phyloP scores from a whole-genome alignment of 2,797 vertebrate species.

The Tinamus major region DNA sequence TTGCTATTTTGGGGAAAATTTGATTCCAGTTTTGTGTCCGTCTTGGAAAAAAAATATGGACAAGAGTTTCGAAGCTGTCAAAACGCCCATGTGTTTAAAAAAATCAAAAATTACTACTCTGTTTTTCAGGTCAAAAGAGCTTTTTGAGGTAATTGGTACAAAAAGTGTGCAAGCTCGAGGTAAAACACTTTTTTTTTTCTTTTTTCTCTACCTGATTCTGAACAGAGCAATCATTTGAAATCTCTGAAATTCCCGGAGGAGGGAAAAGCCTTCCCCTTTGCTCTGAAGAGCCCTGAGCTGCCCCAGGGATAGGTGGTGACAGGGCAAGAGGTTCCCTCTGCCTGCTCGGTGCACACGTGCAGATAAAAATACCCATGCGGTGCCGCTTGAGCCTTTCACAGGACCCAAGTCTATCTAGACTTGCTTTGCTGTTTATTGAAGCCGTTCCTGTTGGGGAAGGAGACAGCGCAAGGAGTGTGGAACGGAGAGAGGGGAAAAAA shows the following conservation, averaged over 20 bases:
- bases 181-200: neutral
- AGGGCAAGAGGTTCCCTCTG: neutral
- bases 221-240: neutral
- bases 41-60: neutral
- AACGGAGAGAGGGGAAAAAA: neutral
- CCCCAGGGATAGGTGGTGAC: neutral
- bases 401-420: neutral
- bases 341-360: neutral
- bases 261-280: neutral
- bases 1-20: constrained; percentile 46
- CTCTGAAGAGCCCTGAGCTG: accelerated
- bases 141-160: neutral
- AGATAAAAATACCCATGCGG: neutral
- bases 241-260: neutral
- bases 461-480: constrained; percentile 9
- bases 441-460: constrained; percentile 15
- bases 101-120: too few species aligned
- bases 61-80: constrained; percentile 9
- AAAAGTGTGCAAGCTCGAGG: neutral
- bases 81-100: neutral
- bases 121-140: neutral
- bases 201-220: neutral
- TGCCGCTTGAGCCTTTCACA: neutral
- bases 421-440: constrained; percentile 15
- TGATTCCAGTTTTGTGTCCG: constrained; percentile 13